A percentile compares a stretch with the other conserved stretches of the same genome.
Evolutionary conservation across 2,888 invertebrate genomes (phyloP).

Genomic region (Anthophora plumipes): DNA sequence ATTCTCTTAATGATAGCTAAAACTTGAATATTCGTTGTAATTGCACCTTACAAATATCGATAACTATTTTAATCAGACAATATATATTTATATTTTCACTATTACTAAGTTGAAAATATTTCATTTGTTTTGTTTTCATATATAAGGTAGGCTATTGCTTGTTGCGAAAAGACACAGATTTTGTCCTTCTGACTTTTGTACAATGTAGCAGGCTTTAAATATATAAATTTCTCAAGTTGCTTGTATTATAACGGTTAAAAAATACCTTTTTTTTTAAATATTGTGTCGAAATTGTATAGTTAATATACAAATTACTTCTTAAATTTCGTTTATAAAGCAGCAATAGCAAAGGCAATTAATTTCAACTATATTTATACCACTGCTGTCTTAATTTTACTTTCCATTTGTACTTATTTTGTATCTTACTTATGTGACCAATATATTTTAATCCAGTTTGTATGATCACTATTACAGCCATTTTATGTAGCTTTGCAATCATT

Average conservation of each 20-base stretch:
- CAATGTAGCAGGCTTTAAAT: constrained; percentile 56
- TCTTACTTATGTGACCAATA: constrained; percentile 37
- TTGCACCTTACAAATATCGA: constrained; percentile 64
- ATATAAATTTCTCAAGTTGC: constrained; percentile 48
- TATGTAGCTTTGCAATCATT: constrained; percentile 20
- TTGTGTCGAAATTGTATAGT: constrained; percentile 24
- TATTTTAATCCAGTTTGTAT: constrained; percentile 25
- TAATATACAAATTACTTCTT: constrained; percentile 41
- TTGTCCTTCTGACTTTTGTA: constrained; percentile 51
- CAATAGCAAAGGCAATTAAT: constrained; percentile 45
- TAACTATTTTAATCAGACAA: constrained; percentile 61
- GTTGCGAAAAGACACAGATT: constrained; percentile 62
- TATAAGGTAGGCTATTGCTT: constrained; percentile 63
- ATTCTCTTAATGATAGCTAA: constrained; percentile 47
- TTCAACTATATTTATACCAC: constrained; percentile 35
- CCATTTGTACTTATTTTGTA: constrained; percentile 65
- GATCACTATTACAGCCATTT: constrained; percentile 23
- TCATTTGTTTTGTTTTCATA: constrained; percentile 32
- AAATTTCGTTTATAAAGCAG: constrained; percentile 53
- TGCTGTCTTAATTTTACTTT: constrained; percentile 41
- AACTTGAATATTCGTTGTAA: constrained; percentile 64
- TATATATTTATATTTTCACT: constrained; percentile 25
- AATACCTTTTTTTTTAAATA: constrained; percentile 51
- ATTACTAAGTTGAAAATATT: constrained; percentile 57
- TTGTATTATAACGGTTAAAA: constrained; percentile 44